Conservation (phyloP, 2,888 invertebrate species). For the Coleophora deauratella region DNA sequence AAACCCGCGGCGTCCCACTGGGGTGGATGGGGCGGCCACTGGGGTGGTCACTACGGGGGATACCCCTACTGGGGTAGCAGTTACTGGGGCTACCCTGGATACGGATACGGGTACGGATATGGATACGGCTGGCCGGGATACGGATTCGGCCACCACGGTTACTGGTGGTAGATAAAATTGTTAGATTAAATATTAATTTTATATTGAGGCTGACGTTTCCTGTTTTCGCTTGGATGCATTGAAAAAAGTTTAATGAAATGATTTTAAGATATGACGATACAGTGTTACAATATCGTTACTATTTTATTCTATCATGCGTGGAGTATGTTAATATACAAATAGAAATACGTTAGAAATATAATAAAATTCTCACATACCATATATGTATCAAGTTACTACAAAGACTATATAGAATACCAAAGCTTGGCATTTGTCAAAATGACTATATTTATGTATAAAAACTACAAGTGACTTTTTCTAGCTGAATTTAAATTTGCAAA, state of each 20-base stretch:
- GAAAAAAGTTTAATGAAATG: not conserved
- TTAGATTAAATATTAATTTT: not conserved
- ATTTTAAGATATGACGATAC: too few relatives aligned
- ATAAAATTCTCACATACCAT: too few relatives aligned
- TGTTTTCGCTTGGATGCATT: not conserved
- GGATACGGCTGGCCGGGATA: constrained; percentile 21
- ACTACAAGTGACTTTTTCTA: too few relatives aligned
- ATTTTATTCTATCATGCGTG: too few relatives aligned
- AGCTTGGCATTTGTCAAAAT: too few relatives aligned
- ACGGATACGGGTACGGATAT: constrained; percentile 23
- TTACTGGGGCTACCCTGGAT: constrained; percentile 23
- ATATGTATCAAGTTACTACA: too few relatives aligned
- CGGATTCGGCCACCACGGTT: constrained; percentile 21
- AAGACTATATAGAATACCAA: too few relatives aligned
- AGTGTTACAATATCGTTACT: too few relatives aligned
- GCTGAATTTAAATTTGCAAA: too few relatives aligned
- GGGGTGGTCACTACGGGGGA: constrained; percentile 31
- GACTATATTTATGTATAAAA: too few relatives aligned
- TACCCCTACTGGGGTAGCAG: constrained; percentile 20
- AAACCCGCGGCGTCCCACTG: constrained; percentile 58
- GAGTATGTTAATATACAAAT: too few relatives aligned
- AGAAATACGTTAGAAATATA: too few relatives aligned
- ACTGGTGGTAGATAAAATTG: constrained; percentile 11
- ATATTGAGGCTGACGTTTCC: not conserved
- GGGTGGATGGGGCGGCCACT: constrained; percentile 30